Base-by-base conservation (phyloP, 2,113 vertebrate species). In the Amphilophus citrinellus region DNA sequence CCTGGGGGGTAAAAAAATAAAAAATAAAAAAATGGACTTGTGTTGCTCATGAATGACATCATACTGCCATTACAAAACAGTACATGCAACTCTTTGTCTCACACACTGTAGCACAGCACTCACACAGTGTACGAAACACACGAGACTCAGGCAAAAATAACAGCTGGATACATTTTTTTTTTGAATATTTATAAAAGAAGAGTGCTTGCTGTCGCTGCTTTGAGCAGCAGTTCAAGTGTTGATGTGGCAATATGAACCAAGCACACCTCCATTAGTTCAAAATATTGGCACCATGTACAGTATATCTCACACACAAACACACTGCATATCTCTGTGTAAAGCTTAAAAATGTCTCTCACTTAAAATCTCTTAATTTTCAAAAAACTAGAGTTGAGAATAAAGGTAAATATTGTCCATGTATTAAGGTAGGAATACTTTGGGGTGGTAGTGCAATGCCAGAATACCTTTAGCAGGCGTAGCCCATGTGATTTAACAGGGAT, bases 281-380 rank as follows among this genome's bases (percentile, higher is more conserved):
- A 73, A 87, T 61, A 79, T 87, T 85, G 89, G 89, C 92, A 91
- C 89, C 81, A 77, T n/a, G 75, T 75, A 89, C 62, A 39, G 59
- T 71, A 85, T 76, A 85, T 65, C 86, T 56, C 84, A 90, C 90
- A 88, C 88, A 87, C 86, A 87, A 68, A 92, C 90, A 86, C 88
- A 80, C 90, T 91, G 93, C 91, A 93, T 91, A 91, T 85, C 84
- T 89, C 85, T 76, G 87, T 78, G 90, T 90, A 90, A 93, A 93
- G 92, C 92, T 93, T 91, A 89, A 84, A 93, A 93, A 94, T 27
- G 81, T 90, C 80, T 92, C 35, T 35, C 39, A 10, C 68, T 87
- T 90, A 66, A 93, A 94, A 90, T 93, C 88, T 93, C 85, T 63
- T 37, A 87, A 88, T 85, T 89, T 90, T 81, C 66, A 87, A 90